Percentiles rank a stretch among this genome's conserved stretches.
Evolutionary conservation across 2,113 vertebrate species (phyloP).

Genomic region (Amblyopsis rosae): DNA sequence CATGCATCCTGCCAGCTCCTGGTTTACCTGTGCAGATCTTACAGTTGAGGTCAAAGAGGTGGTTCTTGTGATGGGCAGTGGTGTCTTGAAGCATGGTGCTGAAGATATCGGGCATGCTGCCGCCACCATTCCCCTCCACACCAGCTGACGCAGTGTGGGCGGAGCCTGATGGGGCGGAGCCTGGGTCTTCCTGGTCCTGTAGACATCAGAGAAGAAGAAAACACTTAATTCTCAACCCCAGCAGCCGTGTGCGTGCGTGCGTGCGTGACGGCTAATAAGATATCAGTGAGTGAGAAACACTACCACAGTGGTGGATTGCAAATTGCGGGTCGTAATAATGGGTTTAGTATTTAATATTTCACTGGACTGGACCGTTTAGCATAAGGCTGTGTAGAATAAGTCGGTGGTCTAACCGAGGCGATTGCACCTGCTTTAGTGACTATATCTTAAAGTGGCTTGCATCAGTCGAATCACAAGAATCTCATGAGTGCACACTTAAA

Average conservation of each 20-base stretch:
- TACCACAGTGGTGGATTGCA: no score
- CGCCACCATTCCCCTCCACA: slow-evolving; percentile 52
- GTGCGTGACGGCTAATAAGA: background rate
- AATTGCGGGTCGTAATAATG: no score
- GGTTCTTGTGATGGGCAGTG: slow-evolving; percentile 90
- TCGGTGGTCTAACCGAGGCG: no score
- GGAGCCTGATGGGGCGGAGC: slow-evolving; percentile 54
- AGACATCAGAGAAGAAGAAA: slow-evolving; percentile 3
- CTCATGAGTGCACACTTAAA: no score
- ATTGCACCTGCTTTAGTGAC: no score
- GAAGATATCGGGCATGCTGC: slow-evolving; percentile 82
- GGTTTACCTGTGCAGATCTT: slow-evolving; percentile 94
- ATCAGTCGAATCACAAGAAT: no score
- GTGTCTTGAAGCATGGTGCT: slow-evolving; percentile 96
- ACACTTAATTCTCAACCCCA: background rate
- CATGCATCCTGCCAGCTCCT: background rate
- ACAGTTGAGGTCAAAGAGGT: slow-evolving; percentile 97
- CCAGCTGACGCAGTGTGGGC: slow-evolving; percentile 35
- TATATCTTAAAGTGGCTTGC: no score
- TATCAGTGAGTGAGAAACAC: no score
- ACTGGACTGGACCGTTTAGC: no score
- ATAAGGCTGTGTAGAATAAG: no score
- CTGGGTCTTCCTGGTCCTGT: slow-evolving; percentile 87
- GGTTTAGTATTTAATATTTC: no score
- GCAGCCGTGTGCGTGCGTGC: background rate